These are phyloP conservation scores for Takifugu bimaculatus DNA, from an alignment of 2,113 vertebrate species.

Conservation along the genomic window DNA sequence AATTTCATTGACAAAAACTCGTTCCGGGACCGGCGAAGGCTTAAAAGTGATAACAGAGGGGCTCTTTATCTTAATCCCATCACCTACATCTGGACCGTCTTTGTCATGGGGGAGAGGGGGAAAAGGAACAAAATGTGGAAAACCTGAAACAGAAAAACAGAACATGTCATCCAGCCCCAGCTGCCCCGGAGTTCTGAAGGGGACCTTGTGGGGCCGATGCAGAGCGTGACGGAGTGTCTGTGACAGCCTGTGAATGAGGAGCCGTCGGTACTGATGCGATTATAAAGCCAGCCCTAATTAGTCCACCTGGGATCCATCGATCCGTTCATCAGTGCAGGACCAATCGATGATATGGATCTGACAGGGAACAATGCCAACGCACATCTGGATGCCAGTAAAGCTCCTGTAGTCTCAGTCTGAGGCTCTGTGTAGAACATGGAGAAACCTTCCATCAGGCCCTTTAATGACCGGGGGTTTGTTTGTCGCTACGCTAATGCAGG, in stretches of 20 bases:
- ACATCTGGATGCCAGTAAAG: constrained; percentile 40
- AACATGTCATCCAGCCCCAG: too few relatives aligned
- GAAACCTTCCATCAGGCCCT: constrained; percentile 6
- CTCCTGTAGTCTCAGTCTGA: background rate
- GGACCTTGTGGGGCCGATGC: too few relatives aligned
- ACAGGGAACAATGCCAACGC: constrained; percentile 30
- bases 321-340: constrained; percentile 16
- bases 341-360: constrained; percentile 46
- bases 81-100: too few relatives aligned
- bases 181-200: too few relatives aligned
- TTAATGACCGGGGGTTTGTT: background rate
- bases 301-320: constrained; percentile 46
- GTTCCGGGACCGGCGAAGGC: too few relatives aligned
- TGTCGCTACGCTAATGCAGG: background rate
- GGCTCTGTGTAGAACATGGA: background rate
- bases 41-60: too few relatives aligned
- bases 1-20: too few relatives aligned
- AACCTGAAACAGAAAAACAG: too few relatives aligned
- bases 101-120: too few relatives aligned
- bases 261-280: background rate
- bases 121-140: too few relatives aligned
- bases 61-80: too few relatives aligned
- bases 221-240: background rate
- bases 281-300: constrained; percentile 39
- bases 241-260: background rate